Percentiles rank a stretch among this genome's conserved stretches.
Conservation (phyloP, 1,140 invertebrate species). For the Meloidogyne exigua region DNA sequence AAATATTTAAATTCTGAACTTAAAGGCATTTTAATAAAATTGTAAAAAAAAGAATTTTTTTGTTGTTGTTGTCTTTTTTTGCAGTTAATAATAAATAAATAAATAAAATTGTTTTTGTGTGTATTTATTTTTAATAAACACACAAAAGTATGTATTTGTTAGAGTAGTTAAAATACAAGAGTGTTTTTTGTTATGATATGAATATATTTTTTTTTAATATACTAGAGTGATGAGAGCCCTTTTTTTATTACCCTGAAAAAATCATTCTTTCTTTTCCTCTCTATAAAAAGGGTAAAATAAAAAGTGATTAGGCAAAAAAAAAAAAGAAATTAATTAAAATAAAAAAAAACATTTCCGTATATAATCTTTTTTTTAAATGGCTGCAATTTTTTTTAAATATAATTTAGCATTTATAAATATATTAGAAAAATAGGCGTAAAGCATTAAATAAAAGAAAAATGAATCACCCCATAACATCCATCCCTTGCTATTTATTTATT, state of each 20-base stretch:
- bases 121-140: background rate
- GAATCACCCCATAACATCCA: too few species aligned
- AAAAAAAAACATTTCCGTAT: too few species aligned
- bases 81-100: background rate
- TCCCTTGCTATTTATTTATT: too few species aligned
- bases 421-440: too few species aligned
- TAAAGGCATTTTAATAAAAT: slow-evolving; percentile 13
- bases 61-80: background rate
- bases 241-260: background rate
- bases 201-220: too few species aligned
- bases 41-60: background rate
- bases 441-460: too few species aligned
- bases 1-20: slow-evolving; percentile 24
- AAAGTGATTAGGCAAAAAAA: background rate
- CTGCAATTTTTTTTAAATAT: too few species aligned
- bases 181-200: background rate
- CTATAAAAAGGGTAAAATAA: background rate
- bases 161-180: background rate
- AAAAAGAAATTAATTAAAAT: background rate
- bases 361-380: too few species aligned
- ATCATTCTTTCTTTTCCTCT: background rate
- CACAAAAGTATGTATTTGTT: background rate
- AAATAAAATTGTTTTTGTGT: background rate
- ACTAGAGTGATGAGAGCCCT: background rate
- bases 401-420: too few species aligned